Evolutionary conservation across 2,888 invertebrate species (phyloP).

Genomic region (Rhagophthalmus giganteus): DNA sequence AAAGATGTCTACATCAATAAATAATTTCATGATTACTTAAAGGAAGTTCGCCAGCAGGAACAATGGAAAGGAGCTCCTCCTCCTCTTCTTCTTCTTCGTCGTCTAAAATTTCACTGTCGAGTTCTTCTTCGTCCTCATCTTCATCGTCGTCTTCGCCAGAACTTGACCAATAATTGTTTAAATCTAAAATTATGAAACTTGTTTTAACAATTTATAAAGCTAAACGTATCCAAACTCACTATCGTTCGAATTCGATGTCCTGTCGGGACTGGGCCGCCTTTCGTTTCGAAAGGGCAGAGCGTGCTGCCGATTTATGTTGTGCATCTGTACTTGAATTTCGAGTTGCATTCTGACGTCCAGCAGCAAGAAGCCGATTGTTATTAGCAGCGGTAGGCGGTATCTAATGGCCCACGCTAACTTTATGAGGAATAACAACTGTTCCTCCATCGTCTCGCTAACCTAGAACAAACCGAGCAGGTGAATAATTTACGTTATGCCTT

Average conservation of each 20-base stretch:
- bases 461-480: too few relatives aligned
- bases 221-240: too few relatives aligned
- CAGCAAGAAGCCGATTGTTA: conserved; percentile 67
- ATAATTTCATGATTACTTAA: too few relatives aligned
- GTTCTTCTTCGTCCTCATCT: background rate
- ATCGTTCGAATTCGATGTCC: conserved; percentile 24
- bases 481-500: too few relatives aligned
- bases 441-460: too few relatives aligned
- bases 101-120: too few relatives aligned
- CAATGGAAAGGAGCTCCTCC: background rate
- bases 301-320: conserved; percentile 38
- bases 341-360: conserved; percentile 69
- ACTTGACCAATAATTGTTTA: background rate
- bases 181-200: background rate
- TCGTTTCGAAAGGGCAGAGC: conserved; percentile 10
- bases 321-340: conserved; percentile 65
- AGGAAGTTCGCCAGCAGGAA: too few relatives aligned
- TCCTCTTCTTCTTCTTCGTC: background rate
- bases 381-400: conserved; percentile 67
- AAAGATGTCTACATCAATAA: too few relatives aligned
- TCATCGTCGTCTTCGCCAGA: background rate
- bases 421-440: conserved; percentile 65
- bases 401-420: conserved; percentile 73
- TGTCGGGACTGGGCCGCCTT: conserved; percentile 5
- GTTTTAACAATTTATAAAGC: background rate